Conservation (phyloP, 2,113 vertebrate genomes). For the Gadus chalcogrammus region DNA sequence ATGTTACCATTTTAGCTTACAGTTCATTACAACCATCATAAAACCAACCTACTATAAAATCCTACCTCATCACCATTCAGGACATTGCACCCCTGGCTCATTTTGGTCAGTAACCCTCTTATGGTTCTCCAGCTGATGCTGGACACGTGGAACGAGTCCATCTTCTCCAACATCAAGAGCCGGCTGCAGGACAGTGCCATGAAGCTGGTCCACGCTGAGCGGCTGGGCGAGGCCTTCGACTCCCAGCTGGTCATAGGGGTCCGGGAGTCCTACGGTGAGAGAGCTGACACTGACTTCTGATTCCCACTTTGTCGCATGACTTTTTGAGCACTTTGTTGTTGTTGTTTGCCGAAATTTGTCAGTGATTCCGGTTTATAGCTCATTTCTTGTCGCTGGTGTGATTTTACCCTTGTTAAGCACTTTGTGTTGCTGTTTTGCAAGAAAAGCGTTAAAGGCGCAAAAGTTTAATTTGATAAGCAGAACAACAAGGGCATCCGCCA, state of each 20-base stretch:
- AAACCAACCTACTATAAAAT: no score
- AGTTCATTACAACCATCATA: no score
- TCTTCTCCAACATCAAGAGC: slow-evolving; percentile 99
- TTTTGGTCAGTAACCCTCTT: no score
- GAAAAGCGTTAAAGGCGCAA: no score
- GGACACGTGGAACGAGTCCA: slow-evolving; percentile 99
- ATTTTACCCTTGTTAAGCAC: neutral
- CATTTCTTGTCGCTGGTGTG: no score
- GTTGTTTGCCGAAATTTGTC: no score
- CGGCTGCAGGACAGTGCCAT: slow-evolving; percentile 97
- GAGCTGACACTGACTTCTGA: neutral
- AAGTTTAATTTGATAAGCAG: no score
- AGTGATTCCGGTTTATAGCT: no score
- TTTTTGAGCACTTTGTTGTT: neutral
- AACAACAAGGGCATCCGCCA: no score
- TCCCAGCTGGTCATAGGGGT: slow-evolving; percentile 99
- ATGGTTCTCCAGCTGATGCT: slow-evolving; percentile 84
- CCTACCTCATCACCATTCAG: no score
- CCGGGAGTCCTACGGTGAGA: slow-evolving; percentile 94
- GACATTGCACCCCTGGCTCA: no score
- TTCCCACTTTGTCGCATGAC: neutral
- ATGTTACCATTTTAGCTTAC: no score
- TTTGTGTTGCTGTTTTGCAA: neutral
- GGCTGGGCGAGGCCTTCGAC: slow-evolving; percentile 96
- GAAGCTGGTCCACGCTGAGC: slow-evolving; percentile 96